These are phyloP conservation scores for Plestiodon gilberti DNA, from an alignment of 2,113 vertebrate genomes.

Conservation along the genomic window DNA sequence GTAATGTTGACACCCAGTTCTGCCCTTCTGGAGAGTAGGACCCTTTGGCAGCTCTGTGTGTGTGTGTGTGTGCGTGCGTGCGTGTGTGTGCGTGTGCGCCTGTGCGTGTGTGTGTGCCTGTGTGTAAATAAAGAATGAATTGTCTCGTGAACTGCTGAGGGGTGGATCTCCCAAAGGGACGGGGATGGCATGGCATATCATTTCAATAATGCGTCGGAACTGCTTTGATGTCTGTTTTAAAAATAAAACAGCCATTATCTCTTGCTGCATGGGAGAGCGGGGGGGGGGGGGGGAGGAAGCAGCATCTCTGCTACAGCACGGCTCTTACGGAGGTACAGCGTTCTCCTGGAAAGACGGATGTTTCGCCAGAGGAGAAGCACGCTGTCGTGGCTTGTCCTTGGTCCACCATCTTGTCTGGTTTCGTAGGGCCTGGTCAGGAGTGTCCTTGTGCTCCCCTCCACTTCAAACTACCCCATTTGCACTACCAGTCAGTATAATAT, in stretches of 20 bases:
- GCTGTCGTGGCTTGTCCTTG: not conserved
- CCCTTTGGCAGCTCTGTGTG: too few species aligned
- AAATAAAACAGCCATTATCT: not conserved
- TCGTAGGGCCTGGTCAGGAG: not conserved
- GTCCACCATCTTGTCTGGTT: not conserved
- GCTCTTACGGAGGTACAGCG: not conserved
- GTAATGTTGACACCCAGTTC: conserved; percentile 20
- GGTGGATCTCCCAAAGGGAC: not conserved
- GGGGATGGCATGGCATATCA: not conserved
- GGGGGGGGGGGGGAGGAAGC: not conserved
- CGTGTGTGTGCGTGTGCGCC: not conserved
- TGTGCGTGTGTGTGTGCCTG: not conserved
- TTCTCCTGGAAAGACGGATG: not conserved
- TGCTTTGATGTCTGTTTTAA: not conserved
- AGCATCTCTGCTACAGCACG: too few species aligned
- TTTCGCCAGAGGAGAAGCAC: not conserved
- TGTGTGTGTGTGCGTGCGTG: not conserved
- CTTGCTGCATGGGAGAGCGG: too few species aligned
- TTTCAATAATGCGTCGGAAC: not conserved
- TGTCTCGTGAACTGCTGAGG: not conserved
- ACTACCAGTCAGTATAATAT: not conserved
- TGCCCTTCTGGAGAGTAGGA: not conserved
- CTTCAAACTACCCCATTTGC: too few species aligned
- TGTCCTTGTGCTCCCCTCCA: not conserved
- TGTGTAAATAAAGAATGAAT: not conserved